Base-by-base conservation (phyloP, 2,113 vertebrate genomes). In the Lucifuga dentata region DNA sequence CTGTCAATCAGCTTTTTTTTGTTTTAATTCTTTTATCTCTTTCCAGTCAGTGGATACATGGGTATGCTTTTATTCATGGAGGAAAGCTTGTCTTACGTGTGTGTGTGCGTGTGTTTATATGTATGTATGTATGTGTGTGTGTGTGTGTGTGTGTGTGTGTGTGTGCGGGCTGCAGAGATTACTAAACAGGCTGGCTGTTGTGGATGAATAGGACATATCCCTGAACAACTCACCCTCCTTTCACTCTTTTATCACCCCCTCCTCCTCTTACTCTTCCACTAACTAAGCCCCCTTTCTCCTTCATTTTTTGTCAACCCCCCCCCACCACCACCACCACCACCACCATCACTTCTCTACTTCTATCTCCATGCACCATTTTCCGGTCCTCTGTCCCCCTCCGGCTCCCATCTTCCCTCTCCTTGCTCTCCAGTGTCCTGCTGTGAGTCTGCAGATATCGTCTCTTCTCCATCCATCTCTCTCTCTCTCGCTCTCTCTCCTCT, bases 161-260 rank as follows among this genome's bases (percentile, higher is more conserved):
- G 36, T 63, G 60, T 50, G 48, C 50, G 50, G 38, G 69, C 53
- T 55, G 50, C 36, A 66, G 44, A 61, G 32, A 80, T 66, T 62
- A 74, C 17, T 15, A 43, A 48, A 51, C 39, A 65, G 32, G 40
- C 32, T 73, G 33, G 10, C 21, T 57, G 68, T 56, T 76, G 62
- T 24, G 16, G 29, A 74, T 78, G 21, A 68, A 76, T 41, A 76
- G 40, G 69, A 76, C 58, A 45, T 45, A 6, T 63, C 64, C 52
- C 51, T 57, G 10, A 67, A 61, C 39, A 61, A 26, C 20, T 46
- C 59, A 21, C 10, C 38, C 48, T 67, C n/a, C 1, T 48, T n/a
- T 23, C 5, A 29, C 26, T 29, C 26, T 7, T 29, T 50, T 50
- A n/a, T 49, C 29, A 33, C 40, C 8, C 24, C 51, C 16, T 21